Base-by-base conservation (phyloP, 2,888 invertebrate species). In the Shargacucullia verbasci region DNA sequence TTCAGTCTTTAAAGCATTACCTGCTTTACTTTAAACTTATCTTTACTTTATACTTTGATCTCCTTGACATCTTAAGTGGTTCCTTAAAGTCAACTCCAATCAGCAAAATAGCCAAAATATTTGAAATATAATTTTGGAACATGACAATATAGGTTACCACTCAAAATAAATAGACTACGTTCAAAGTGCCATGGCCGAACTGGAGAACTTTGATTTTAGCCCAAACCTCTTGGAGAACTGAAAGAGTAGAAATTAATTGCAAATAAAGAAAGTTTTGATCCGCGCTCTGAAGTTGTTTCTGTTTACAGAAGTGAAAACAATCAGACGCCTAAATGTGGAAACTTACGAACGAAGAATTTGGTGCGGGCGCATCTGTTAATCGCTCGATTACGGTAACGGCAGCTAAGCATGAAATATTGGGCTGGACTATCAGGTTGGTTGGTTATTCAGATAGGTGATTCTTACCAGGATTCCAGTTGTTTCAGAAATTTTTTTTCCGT, bases 161-260 rank as follows among this genome's bases (percentile, higher is more conserved):
- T 7, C 49, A 33, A 75, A 59, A 55, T 60, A 73, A 66, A 70
- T 66, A 73, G 31, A 62, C 40, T 31, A 52, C 44, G 49, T 61
- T 59, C 34, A 61, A 62, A 67, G 54, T 31, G 41, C 15, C 34
- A 33, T 15, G 43, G 50, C 49, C 48, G 38, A 62, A 47, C 53
- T 27, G 37, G 8, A 29, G 12, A 67, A 74, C 60, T 77, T 71
- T 63, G 60, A 77, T 77, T 59, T 54, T 58, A 66, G 49, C 39
- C 64, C 59, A 59, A 67, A 65, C 55, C 57, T 65, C 58, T 35
- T 44, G 31, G 34, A 29, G 59, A 57, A 64, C 59, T 67, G 71
- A 72, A 76, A 77, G 79, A 78, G 73, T 73, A 61, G 53, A 75
- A 77, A 77, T 77, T 78, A 77, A 78, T 78, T 72, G 69, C 73